Conservation (phyloP, 2,797 vertebrate species). For the Betta splendens region DNA sequence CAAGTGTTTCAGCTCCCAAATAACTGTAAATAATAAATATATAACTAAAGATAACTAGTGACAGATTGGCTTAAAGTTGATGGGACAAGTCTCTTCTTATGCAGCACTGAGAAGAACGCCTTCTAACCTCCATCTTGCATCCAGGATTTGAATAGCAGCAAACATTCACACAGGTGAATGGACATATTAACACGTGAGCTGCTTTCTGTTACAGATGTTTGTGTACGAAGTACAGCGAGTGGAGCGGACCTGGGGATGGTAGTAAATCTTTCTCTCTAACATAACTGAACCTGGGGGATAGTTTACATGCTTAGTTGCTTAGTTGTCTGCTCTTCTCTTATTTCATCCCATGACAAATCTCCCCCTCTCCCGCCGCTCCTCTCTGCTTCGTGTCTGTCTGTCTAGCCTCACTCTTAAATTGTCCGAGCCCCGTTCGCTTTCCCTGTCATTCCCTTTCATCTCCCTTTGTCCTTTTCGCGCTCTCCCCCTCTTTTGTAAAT, state of each 20-base stretch:
- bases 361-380: constrained; percentile 44
- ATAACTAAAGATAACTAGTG: too few species aligned
- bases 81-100: not conserved
- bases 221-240: constrained; percentile 9
- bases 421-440: constrained; percentile 33
- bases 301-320: constrained; percentile 64
- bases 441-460: constrained; percentile 61
- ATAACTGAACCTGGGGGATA: constrained; percentile 64
- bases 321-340: constrained; percentile 56
- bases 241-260: constrained; percentile 39
- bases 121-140: not conserved
- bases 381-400: constrained; percentile 67
- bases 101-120: not conserved
- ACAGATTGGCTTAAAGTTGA: not conserved
- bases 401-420: constrained; percentile 56
- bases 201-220: constrained; percentile 38
- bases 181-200: constrained; percentile 21
- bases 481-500: constrained; percentile 51
- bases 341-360: constrained; percentile 67
- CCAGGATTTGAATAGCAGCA: not conserved
- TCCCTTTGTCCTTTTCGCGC: constrained; percentile 44
- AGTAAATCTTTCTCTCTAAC: constrained; percentile 68
- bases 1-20: not conserved
- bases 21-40: too few species aligned
- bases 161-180: constrained; percentile 3